phyloP scores from a whole-genome alignment of 2,888 invertebrate genomes.

The Notodonta ziczac region DNA sequence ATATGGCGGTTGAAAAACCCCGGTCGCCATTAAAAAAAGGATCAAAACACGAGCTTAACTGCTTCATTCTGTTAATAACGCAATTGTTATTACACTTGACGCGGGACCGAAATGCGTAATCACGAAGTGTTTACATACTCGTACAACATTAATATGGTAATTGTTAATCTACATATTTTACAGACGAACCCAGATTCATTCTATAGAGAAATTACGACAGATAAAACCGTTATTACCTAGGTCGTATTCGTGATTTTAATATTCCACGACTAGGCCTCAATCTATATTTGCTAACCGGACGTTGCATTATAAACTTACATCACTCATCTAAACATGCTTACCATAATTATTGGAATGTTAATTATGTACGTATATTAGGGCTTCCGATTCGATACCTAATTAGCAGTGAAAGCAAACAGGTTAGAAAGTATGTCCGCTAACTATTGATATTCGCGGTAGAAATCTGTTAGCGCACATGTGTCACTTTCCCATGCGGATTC shows the following conservation, averaged over 20 bases:
- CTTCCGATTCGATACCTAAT: conserved; percentile 41
- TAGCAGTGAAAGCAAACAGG: conserved; percentile 72
- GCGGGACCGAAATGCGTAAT: conserved; percentile 24
- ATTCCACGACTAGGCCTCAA: background rate
- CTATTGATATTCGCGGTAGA: conserved; percentile 80
- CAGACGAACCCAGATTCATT: background rate
- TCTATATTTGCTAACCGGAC: background rate
- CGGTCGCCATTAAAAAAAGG: conserved; percentile 42
- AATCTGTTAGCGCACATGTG: conserved; percentile 70
- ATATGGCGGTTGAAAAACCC: no score
- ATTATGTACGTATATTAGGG: conserved; percentile 40
- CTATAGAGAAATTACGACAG: background rate
- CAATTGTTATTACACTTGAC: conserved; percentile 43
- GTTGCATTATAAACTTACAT: background rate
- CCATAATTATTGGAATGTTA: conserved; percentile 6
- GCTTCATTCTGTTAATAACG: conserved; percentile 51
- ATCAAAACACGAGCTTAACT: conserved; percentile 42
- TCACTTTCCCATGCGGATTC: conserved; percentile 67
- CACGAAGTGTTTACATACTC: conserved; percentile 26
- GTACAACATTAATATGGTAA: conserved; percentile 4
- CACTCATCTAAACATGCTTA: background rate
- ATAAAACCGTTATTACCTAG: background rate
- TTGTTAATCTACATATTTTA: conserved; percentile 4
- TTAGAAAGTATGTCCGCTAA: conserved; percentile 76
- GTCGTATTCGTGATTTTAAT: background rate